Base-by-base conservation (phyloP, 2,113 vertebrate genomes). In the Sander vitreus region DNA sequence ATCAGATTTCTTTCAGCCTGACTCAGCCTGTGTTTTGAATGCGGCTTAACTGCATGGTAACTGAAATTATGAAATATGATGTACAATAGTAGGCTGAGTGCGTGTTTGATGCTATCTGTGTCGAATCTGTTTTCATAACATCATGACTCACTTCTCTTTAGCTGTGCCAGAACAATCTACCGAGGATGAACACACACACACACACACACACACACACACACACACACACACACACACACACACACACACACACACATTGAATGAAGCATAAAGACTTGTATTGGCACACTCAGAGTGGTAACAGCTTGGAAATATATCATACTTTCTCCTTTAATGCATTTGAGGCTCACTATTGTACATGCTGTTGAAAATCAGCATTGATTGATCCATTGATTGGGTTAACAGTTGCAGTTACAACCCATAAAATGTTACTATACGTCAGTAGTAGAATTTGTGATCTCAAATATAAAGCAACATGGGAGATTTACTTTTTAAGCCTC, bases 101-200 rank as follows among this genome's bases (percentile, higher is more conserved):
- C 68, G n/a, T 77, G 53, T 78, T 39, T 73, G 70, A 53, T 57
- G 63, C 21, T 53, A 64, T 70, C 15, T 69, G 77, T 70, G 50
- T 88, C n/a, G 74, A 63, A 80, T 75, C 47, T 69, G 76, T 80
- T 71, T 80, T 66, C 71, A 51, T 82, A 72, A 79, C 72, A 81
- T 54, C 19, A 27, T 88, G 86, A 91, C 67, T 88, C 86, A 85
- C 43, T 48, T 70, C 69, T 78, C 3, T 15, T 21, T 54, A 78
- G 81, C 63, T 76, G 14, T 60, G 68, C 54, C 63, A 76, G 70
- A 83, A 62, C 48, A 70, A 57, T 18, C 80, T 82, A 21, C 51
- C 2, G 47, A 64, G 57, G 45, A 75, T 45, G 1, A 86, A 77
- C 86, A 54, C 72, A 77, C 48, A 71, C 79, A 65, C 57, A 21